These are phyloP conservation scores for Caenorhabditis sp. DNA, from an alignment of 2,888 invertebrate species.

Conservation along the genomic window DNA sequence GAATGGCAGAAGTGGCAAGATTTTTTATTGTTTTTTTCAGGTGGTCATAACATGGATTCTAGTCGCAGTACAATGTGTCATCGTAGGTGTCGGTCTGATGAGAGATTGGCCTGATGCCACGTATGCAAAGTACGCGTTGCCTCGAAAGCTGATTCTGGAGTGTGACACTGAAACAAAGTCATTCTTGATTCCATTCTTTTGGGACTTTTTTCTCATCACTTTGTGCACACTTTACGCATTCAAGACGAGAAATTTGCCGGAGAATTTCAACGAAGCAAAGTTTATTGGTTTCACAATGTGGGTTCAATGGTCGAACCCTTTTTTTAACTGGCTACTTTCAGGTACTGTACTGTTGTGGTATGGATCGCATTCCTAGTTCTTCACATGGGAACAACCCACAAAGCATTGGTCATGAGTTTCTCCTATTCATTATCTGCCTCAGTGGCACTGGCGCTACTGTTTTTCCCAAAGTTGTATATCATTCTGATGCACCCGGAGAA, in stretches of 20 bases:
- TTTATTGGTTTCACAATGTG: slow-evolving; percentile 95
- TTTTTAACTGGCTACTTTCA: slow-evolving; percentile 51
- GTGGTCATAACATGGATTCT: slow-evolving; percentile 91
- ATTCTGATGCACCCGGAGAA: slow-evolving; percentile 89
- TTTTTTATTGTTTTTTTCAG: too few species aligned
- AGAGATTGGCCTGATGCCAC: slow-evolving; percentile 85
- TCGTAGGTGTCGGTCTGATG: slow-evolving; percentile 87
- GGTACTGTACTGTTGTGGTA: slow-evolving; percentile 83
- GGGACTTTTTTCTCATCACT: slow-evolving; percentile 88
- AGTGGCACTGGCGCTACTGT: slow-evolving; percentile 87
- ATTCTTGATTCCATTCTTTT: slow-evolving; percentile 91
- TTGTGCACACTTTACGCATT: slow-evolving; percentile 96
- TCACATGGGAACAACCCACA: slow-evolving; percentile 90
- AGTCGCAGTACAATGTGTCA: slow-evolving; percentile 91
- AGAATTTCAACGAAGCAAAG: slow-evolving; percentile 93
- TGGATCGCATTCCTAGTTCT: slow-evolving; percentile 98
- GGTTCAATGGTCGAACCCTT: slow-evolving; percentile 86
- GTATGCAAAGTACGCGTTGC: slow-evolving; percentile 69
- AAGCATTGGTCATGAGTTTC: slow-evolving; percentile 86
- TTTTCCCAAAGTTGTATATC: slow-evolving; percentile 90
- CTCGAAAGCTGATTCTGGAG: slow-evolving; percentile 84
- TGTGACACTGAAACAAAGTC: slow-evolving; percentile 85
- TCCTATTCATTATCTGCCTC: slow-evolving; percentile 84
- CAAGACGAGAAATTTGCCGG: slow-evolving; percentile 96
- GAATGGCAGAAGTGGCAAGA: not conserved